phyloP scores from a whole-genome alignment of 1,140 invertebrate genomes.

The Hycleus cichorii region DNA sequence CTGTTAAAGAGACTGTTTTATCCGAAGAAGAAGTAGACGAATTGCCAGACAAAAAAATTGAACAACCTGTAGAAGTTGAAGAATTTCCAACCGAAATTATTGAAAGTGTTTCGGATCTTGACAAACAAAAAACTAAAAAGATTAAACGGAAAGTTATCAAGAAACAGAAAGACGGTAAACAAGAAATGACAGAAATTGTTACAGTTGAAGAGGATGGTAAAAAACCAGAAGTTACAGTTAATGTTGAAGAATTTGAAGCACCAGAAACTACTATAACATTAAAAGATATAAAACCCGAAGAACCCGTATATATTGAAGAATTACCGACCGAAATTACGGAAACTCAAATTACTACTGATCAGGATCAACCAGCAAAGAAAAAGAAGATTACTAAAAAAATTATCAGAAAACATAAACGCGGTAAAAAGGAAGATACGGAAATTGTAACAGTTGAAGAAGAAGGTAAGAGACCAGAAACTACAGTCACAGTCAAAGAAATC shows the following conservation, averaged over 20 bases:
- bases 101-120: slow-evolving; percentile 14
- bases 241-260: slow-evolving; percentile 35
- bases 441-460: slow-evolving; percentile 39
- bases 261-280: background rate
- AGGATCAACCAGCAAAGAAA: slow-evolving; percentile 26
- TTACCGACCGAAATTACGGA: slow-evolving; percentile 23
- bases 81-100: slow-evolving; percentile 21
- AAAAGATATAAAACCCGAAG: slow-evolving; percentile 37
- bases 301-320: slow-evolving; percentile 19
- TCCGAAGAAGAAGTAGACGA: slow-evolving; percentile 33
- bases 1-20: slow-evolving; percentile 27
- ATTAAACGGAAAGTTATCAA: slow-evolving; percentile 27
- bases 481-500: slow-evolving; percentile 30
- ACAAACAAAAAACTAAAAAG: slow-evolving; percentile 32
- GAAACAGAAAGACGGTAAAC: slow-evolving; percentile 31
- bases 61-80: slow-evolving; percentile 14
- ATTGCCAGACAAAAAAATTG: slow-evolving; percentile 23
- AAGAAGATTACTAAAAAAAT: slow-evolving; percentile 24
- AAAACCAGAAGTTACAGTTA: slow-evolving; percentile 33
- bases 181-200: slow-evolving; percentile 38
- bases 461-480: slow-evolving; percentile 33
- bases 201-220: slow-evolving; percentile 20
- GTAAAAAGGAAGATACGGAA: slow-evolving; percentile 36
- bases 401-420: slow-evolving; percentile 34
- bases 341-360: slow-evolving; percentile 13